These are phyloP conservation scores for Rhagonycha fulva DNA, from an alignment of 2,888 invertebrate species.

Conservation along the genomic window DNA sequence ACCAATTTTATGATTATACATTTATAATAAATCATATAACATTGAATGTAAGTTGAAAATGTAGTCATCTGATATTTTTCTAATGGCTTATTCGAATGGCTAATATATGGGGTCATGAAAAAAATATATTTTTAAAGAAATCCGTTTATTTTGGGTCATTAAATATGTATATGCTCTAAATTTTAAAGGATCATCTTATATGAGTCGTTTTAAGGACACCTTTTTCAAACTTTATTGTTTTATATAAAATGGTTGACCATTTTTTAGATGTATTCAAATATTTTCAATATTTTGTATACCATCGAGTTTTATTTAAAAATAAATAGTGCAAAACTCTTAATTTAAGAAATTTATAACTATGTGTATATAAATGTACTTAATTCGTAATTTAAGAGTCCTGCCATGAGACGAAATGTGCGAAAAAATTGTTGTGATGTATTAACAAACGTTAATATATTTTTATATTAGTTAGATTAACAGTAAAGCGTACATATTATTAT, in stretches of 20 bases:
- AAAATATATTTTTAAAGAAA: background rate
- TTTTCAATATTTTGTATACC: background rate
- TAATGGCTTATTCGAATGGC: background rate
- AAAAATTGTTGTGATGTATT: slow-evolving; percentile 33
- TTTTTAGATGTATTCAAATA: background rate
- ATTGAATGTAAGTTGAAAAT: background rate
- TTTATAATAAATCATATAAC: background rate
- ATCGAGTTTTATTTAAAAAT: background rate
- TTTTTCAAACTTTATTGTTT: background rate
- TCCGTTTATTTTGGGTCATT: background rate
- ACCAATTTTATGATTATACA: background rate
- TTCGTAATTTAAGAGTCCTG: slow-evolving; percentile 22
- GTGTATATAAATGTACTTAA: background rate
- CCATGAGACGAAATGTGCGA: slow-evolving; percentile 26
- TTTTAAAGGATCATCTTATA: background rate
- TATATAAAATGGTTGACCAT: background rate
- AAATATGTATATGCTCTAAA: background rate
- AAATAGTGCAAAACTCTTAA: background rate
- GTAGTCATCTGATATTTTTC: background rate
- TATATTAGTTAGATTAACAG: slow-evolving; percentile 32
- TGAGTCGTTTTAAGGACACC: background rate
- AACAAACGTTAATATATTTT: slow-evolving; percentile 35
- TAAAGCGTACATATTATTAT: background rate
- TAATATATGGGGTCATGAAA: background rate
- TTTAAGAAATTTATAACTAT: background rate